These are phyloP conservation scores for Delichon dasypus DNA, from an alignment of 2,797 vertebrate species.

Conservation along the genomic window DNA sequence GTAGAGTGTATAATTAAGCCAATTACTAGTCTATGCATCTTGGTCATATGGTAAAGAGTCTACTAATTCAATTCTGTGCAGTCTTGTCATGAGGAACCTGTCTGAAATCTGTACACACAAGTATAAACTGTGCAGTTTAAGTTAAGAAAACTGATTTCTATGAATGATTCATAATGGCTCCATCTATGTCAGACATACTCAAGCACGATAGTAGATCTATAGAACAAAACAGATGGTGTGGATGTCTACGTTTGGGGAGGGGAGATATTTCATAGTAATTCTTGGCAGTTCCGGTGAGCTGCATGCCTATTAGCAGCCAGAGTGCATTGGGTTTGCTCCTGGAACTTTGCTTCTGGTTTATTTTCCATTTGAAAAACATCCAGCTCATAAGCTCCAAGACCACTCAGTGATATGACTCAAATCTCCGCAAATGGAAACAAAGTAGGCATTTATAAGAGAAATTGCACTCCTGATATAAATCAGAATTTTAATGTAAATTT, in stretches of 20 bases:
- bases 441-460: conserved; percentile 3
- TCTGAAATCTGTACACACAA: background rate
- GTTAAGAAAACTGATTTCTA: background rate
- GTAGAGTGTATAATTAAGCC: conserved; percentile 36
- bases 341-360: conserved; percentile 48
- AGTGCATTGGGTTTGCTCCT: conserved; percentile 18
- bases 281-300: conserved; percentile 11
- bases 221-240: background rate
- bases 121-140: background rate
- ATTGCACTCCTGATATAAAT: background rate
- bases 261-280: conserved; percentile 28
- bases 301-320: conserved; percentile 2
- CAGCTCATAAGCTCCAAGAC: conserved; percentile 9
- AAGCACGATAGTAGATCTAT: background rate
- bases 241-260: conserved; percentile 1
- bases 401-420: background rate
- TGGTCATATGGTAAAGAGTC: background rate
- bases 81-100: background rate
- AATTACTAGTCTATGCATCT: background rate
- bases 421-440: conserved; percentile 20
- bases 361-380: conserved; percentile 53
- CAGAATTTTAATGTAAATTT: background rate
- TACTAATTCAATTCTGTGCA: background rate
- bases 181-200: background rate
- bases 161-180: background rate